Percentiles rank a stretch among this genome's conserved stretches.
These are phyloP conservation scores for Fabriciana adippe DNA, from an alignment of 2,888 invertebrate genomes.

Conservation along the genomic window DNA sequence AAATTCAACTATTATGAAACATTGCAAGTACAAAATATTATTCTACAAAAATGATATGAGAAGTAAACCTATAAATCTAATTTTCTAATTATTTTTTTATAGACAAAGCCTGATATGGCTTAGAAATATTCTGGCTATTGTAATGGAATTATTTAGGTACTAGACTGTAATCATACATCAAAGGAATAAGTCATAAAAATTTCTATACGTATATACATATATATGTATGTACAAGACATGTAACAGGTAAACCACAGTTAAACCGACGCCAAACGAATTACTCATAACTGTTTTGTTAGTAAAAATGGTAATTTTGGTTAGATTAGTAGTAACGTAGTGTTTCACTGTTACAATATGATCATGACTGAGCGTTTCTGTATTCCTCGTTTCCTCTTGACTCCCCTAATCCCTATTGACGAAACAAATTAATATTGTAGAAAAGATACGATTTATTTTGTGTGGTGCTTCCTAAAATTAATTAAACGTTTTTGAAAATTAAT, in stretches of 20 bases:
- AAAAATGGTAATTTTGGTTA: background rate
- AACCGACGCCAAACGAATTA: background rate
- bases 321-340: background rate
- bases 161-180: constrained; percentile 4
- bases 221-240: background rate
- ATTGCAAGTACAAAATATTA: no score
- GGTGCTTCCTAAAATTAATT: no score
- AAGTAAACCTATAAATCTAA: background rate
- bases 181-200: background rate
- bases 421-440: no score
- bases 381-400: no score
- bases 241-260: constrained; percentile 19
- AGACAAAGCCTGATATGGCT: background rate
- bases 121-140: background rate
- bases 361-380: background rate
- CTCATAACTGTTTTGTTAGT: background rate
- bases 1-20: no score
- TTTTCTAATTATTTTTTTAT: background rate
- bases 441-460: no score
- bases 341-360: background rate
- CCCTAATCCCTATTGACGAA: no score
- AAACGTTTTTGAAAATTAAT: no score
- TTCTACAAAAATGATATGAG: no score
- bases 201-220: background rate
- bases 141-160: background rate